These are phyloP conservation scores for Alligator sinensis DNA, from an alignment of 2,113 vertebrate species.

Conservation along the genomic window DNA sequence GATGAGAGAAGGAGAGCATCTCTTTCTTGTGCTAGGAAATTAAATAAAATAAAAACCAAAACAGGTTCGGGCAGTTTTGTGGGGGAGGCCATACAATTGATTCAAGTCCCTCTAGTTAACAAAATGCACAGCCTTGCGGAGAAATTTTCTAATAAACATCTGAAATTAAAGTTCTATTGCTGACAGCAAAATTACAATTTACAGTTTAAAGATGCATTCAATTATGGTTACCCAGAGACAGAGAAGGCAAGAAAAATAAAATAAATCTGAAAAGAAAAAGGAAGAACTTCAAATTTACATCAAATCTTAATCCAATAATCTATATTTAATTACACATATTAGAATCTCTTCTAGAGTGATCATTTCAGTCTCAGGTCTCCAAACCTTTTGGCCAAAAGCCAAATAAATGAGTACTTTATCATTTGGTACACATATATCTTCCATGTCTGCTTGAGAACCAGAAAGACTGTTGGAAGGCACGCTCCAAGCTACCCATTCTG, in stretches of 20 bases:
- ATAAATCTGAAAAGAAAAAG: slow-evolving; percentile 62
- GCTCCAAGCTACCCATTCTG: slow-evolving; percentile 63
- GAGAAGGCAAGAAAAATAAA: slow-evolving; percentile 50
- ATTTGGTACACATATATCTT: slow-evolving; percentile 53
- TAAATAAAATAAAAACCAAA: background rate
- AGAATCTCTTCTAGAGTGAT: slow-evolving; percentile 66
- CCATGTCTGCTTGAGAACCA: slow-evolving; percentile 37
- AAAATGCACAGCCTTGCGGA: slow-evolving; percentile 45
- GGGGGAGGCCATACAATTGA: slow-evolving; percentile 12
- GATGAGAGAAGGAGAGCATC: background rate
- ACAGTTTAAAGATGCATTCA: slow-evolving; percentile 66
- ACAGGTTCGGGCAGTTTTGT: background rate
- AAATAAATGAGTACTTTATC: slow-evolving; percentile 72
- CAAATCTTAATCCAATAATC: slow-evolving; percentile 76
- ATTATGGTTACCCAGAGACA: slow-evolving; percentile 68
- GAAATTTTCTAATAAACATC: slow-evolving; percentile 72
- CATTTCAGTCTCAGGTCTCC: slow-evolving; percentile 68
- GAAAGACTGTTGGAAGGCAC: slow-evolving; percentile 35
- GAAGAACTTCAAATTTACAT: slow-evolving; percentile 63
- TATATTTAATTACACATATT: slow-evolving; percentile 70
- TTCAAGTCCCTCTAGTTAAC: slow-evolving; percentile 54
- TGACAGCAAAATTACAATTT: slow-evolving; percentile 78
- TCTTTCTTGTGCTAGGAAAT: slow-evolving; percentile 1
- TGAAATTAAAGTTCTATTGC: slow-evolving; percentile 68
- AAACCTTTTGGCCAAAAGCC: slow-evolving; percentile 64